Evolutionary conservation across 2,888 invertebrate species (phyloP).

Genomic region (Xanthorhoe designata): DNA sequence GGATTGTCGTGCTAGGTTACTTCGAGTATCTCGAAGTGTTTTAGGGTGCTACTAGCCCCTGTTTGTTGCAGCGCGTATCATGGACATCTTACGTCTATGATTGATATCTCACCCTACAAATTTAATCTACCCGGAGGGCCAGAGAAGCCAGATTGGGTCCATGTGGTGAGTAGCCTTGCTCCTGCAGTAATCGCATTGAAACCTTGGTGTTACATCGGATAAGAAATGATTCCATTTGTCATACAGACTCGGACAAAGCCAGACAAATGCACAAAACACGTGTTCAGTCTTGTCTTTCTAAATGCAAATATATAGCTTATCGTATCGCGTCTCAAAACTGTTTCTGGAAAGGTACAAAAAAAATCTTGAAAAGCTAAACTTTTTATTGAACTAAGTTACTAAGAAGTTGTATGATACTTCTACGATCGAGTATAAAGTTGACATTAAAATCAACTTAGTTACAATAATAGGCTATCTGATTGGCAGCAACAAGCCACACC

Average conservation of each 20-base stretch:
- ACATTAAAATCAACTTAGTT: too few relatives aligned
- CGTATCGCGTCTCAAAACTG: neutral
- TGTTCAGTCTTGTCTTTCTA: neutral
- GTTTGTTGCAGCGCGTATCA: conserved; percentile 97
- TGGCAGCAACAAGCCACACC: neutral
- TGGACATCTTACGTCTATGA: conserved; percentile 97
- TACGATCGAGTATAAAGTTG: too few relatives aligned
- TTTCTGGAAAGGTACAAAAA: too few relatives aligned
- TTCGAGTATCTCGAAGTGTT: conserved; percentile 71
- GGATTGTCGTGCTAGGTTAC: conserved; percentile 46
- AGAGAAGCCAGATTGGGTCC: conserved; percentile 93
- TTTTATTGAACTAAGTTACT: too few relatives aligned
- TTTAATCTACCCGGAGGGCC: conserved; percentile 95
- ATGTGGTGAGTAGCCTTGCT: conserved; percentile 89
- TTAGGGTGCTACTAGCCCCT: conserved; percentile 83
- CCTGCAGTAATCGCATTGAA: conserved; percentile 14
- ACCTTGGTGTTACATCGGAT: neutral
- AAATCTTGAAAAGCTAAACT: too few relatives aligned
- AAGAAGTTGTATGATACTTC: too few relatives aligned
- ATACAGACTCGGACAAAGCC: neutral
- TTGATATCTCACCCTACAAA: conserved; percentile 99
- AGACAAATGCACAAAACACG: neutral
- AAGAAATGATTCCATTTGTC: neutral
- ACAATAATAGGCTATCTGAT: too few relatives aligned
- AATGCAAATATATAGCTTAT: neutral